A percentile compares a stretch with the other conserved stretches of the same genome.
Evolutionary conservation across 2,113 vertebrate genomes (phyloP).

Genomic region (Tragelaphus strepsiceros): DNA sequence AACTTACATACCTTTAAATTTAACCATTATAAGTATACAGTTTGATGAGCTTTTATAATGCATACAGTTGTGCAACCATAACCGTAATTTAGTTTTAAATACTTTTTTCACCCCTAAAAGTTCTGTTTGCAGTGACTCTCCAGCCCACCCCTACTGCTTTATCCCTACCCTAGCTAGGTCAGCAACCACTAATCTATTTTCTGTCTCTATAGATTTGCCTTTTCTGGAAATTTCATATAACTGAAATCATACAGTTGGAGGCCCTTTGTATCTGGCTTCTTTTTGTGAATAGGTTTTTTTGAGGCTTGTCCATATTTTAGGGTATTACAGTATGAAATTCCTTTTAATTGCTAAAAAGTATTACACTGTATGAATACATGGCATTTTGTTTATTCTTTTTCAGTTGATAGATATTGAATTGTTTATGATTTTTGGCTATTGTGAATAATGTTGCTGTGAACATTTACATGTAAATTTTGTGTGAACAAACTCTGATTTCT

Average conservation of each 20-base stretch:
- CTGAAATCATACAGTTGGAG: not conserved
- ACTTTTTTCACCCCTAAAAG: not conserved
- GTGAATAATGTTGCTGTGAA: not conserved
- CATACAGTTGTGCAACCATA: not conserved
- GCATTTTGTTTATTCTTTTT: not conserved
- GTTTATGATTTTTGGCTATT: not conserved
- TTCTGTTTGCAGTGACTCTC: not conserved
- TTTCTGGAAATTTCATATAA: not conserved
- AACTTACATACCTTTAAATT: not conserved
- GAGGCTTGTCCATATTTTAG: not conserved
- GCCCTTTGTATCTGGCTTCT: not conserved
- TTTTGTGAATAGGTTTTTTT: not conserved
- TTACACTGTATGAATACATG: not conserved
- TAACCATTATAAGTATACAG: not conserved
- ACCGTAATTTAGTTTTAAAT: not conserved
- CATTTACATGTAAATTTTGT: not conserved
- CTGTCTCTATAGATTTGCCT: not conserved
- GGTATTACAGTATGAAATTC: not conserved
- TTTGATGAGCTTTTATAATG: not conserved
- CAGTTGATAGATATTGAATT: not conserved
- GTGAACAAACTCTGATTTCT: not conserved
- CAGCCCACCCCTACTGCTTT: rapidly evolving
- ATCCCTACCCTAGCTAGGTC: not conserved
- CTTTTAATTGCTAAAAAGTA: not conserved
- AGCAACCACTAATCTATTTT: not conserved